Conservation (phyloP, 2,113 vertebrate genomes). For the Xiphorhynchus elegans region DNA sequence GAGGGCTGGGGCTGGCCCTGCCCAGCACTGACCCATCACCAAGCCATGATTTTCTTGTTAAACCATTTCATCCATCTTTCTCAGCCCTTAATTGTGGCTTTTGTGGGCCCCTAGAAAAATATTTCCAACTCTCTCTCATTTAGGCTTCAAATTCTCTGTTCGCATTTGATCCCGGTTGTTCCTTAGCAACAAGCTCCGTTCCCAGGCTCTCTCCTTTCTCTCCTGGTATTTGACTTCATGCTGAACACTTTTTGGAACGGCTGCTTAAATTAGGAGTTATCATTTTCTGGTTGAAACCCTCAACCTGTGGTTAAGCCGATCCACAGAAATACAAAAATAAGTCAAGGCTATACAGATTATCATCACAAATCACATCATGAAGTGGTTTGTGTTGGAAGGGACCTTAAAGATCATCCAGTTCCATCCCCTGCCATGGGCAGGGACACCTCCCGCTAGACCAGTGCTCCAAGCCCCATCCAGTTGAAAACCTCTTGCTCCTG, state of each 20-base stretch:
- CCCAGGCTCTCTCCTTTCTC: conserved; percentile 22
- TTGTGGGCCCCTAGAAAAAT: conserved; percentile 27
- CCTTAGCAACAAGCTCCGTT: conserved; percentile 35
- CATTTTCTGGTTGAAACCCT: neutral
- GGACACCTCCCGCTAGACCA: neutral
- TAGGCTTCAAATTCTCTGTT: neutral
- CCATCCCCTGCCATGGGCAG: neutral
- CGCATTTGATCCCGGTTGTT: neutral
- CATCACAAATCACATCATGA: neutral
- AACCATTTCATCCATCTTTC: neutral
- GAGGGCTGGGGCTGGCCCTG: neutral
- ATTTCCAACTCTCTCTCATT: neutral
- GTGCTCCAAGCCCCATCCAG: neutral
- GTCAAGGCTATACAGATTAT: neutral
- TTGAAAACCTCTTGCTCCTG: neutral
- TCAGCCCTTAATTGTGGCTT: neutral
- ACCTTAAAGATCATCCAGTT: neutral
- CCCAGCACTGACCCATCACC: neutral
- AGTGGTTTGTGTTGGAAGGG: neutral
- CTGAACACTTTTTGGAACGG: neutral
- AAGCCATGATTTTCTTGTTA: neutral
- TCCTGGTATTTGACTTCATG: neutral
- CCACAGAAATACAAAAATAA: neutral
- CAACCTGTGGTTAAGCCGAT: neutral
- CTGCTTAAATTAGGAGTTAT: neutral